A percentile compares a stretch with the other conserved stretches of the same genome.
Evolutionary conservation across 1,140 invertebrate species (phyloP).

Genomic region (Drosophila baimaii): DNA sequence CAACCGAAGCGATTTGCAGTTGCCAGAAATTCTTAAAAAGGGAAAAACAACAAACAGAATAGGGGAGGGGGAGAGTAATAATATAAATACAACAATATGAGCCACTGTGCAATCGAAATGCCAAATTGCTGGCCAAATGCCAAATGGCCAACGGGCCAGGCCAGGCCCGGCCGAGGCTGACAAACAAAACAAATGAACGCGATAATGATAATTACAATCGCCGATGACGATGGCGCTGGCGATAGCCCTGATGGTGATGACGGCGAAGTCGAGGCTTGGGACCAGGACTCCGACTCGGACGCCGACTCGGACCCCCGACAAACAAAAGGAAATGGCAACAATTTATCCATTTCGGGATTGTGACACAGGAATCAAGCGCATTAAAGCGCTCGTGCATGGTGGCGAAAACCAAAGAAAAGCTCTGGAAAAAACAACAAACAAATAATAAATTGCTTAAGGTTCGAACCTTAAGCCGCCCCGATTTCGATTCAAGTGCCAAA

Average conservation of each 20-base stretch:
- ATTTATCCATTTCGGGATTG: slow-evolving; percentile 65
- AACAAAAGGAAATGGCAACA: slow-evolving; percentile 77
- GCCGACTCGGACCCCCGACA: slow-evolving; percentile 30
- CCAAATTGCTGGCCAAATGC: slow-evolving; percentile 77
- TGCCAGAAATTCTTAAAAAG: not conserved
- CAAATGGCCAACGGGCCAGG: slow-evolving; percentile 65
- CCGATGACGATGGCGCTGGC: slow-evolving; percentile 57
- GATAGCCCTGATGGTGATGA: slow-evolving; percentile 38
- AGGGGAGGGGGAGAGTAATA: not conserved
- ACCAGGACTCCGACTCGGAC: not conserved
- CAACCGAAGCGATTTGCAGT: slow-evolving; percentile 24
- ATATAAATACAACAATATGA: slow-evolving; percentile 54
- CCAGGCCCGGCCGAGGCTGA: slow-evolving; percentile 13
- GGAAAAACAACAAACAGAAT: slow-evolving; percentile 5
- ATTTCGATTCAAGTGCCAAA: slow-evolving; percentile 23
- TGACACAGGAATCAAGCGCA: slow-evolving; percentile 51
- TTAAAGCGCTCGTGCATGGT: slow-evolving; percentile 57
- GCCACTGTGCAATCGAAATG: slow-evolving; percentile 73
- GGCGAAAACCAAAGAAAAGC: slow-evolving; percentile 52
- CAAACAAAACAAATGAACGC: slow-evolving; percentile 65
- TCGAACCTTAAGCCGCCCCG: slow-evolving; percentile 15
- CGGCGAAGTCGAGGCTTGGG: slow-evolving; percentile 42
- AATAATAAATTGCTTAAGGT: slow-evolving; percentile 63
- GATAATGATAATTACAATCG: slow-evolving; percentile 59
- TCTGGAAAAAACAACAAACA: slow-evolving; percentile 64